Evolutionary conservation across 2,113 vertebrate species (phyloP).

Genomic region (Alethe diademata): DNA sequence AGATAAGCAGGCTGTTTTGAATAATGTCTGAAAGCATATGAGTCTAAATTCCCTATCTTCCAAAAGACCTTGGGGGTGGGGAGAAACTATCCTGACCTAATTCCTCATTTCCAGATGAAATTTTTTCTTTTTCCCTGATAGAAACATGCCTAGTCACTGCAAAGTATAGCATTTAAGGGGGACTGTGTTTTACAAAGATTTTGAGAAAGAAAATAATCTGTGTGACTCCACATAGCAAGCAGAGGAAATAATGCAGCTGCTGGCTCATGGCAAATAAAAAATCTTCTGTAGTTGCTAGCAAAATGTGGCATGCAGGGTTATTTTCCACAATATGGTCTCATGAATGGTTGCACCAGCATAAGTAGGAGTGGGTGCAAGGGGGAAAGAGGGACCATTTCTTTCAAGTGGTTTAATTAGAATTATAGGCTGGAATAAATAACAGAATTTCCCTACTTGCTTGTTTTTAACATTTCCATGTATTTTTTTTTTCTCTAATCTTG

Average conservation of each 20-base stretch:
- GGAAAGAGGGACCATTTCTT: background rate
- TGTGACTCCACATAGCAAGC: background rate
- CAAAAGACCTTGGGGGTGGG: background rate
- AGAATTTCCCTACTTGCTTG: background rate
- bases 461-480: background rate
- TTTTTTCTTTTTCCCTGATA: background rate
- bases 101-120: background rate
- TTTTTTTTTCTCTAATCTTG: background rate
- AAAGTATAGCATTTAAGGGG: background rate
- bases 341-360: background rate
- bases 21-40: background rate
- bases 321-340: background rate
- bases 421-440: background rate
- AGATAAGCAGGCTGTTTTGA: constrained; percentile 15
- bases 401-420: background rate
- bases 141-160: background rate
- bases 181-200: background rate
- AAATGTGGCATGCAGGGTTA: background rate
- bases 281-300: background rate
- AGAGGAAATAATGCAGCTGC: background rate
- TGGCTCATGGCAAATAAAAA: background rate
- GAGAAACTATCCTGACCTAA: background rate
- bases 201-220: background rate
- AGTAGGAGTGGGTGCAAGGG: background rate
- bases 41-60: background rate